Percentiles rank a stretch among this genome's conserved stretches.
These are phyloP conservation scores for Sinohyriopsis cumingii DNA, from an alignment of 2,888 invertebrate species.

Conservation along the genomic window DNA sequence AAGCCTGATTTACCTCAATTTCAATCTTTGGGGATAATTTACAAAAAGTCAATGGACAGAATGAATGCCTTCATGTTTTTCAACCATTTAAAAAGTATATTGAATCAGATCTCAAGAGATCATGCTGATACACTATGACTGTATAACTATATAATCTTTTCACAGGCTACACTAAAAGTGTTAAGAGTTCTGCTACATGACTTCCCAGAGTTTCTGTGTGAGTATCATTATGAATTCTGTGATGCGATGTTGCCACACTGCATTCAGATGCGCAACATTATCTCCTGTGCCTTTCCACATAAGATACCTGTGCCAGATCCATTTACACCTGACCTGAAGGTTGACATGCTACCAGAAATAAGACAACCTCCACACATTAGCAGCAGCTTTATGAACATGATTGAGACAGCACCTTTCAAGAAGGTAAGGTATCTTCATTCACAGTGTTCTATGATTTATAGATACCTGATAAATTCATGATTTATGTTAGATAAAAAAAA, in stretches of 20 bases:
- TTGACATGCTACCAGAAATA: constrained; percentile 63
- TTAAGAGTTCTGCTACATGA: constrained; percentile 96
- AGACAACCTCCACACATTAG: constrained; percentile 83
- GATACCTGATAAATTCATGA: too few relatives aligned
- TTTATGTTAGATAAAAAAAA: too few relatives aligned
- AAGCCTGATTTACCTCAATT: too few relatives aligned
- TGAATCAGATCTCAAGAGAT: not conserved
- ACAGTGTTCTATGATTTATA: too few relatives aligned
- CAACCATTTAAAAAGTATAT: not conserved
- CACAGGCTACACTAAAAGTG: constrained; percentile 85
- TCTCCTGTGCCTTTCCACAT: constrained; percentile 96
- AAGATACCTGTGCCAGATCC: constrained; percentile 99
- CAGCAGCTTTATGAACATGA: constrained; percentile 88
- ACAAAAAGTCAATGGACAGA: too few relatives aligned
- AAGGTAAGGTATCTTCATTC: constrained; percentile 74
- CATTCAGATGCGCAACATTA: constrained; percentile 97
- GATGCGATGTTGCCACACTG: constrained; percentile 99
- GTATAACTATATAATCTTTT: constrained; percentile 10
- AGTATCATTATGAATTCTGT: constrained; percentile 99
- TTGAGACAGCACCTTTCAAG: constrained; percentile 88
- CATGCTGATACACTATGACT: not conserved
- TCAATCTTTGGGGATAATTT: too few relatives aligned
- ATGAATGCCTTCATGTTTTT: not conserved
- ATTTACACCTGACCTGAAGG: constrained; percentile 95
- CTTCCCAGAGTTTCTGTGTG: too few relatives aligned